Base-by-base conservation (phyloP, 2,888 invertebrate genomes). In the Platynereis dumerilii region DNA sequence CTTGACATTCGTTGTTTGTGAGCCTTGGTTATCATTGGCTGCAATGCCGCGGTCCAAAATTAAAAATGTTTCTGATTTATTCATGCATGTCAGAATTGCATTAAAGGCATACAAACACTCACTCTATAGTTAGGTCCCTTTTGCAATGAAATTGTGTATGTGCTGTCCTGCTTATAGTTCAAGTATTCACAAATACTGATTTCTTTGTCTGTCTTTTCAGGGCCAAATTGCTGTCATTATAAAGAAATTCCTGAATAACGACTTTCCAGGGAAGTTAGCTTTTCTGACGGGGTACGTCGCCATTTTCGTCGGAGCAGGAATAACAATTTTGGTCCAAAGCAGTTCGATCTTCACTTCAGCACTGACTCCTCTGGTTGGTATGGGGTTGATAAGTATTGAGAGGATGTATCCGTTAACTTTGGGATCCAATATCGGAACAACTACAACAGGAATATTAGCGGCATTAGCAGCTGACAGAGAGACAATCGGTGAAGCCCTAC, bases 281-380 rank as follows among this genome's bases (percentile, higher is more conserved):
- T 78, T 73, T 69, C 68, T 81, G 63, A 72, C 69, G 3, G 87
- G 87, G 2, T 88, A 87, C 75, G 68, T 86, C 3, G 87, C 87
- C 20, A 85, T 88, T 66, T 61, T 86, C 0, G 80, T 87, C 15
- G 88, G 87, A 1, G 85, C 86, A 2, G 78, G 84, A 0, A 78
- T 88, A 72, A 88, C 88, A 27, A 84, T 88, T 62, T 72, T 88
- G 64, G 87, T 87, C 0, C 88, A 88, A 80, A 87, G 87, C 55
- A 86, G 85, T 68, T 87, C 86, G n/a, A 86, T 88, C 24, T 88
- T 88, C 76, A 88, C 88, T 0, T 88, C 88, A 1, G 85, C 87
- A 0, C 76, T 88, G 20, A 88, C 88, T 1, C 88, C 88, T 1
- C 78, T 88, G 26, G 88, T 88, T n/a, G 88, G 88, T 10, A 79